Percentiles rank a stretch among this genome's conserved stretches.
Evolutionary conservation across 2,113 vertebrate species (phyloP).

Genomic region (Coptodon bakossiorum): DNA sequence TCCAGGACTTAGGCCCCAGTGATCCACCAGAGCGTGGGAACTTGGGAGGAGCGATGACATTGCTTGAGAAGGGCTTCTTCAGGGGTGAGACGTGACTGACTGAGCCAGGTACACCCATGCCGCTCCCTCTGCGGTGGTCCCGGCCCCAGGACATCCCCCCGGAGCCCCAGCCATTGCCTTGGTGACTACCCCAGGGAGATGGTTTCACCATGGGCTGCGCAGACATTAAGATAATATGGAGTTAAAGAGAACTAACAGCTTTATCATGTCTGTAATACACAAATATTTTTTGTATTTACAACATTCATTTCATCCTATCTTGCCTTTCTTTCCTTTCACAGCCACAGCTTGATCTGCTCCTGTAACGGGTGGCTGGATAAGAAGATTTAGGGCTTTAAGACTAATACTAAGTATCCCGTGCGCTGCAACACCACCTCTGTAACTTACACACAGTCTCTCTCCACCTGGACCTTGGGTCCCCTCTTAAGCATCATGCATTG

Average conservation of each 20-base stretch:
- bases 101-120: constrained; percentile 86
- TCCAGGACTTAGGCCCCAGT: constrained; percentile 91
- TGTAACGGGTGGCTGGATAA: constrained; percentile 56
- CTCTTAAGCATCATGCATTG: constrained; percentile 11
- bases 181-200: constrained; percentile 91
- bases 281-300: background rate
- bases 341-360: constrained; percentile 36
- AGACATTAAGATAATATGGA: background rate
- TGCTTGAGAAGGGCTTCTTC: constrained; percentile 96
- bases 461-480: constrained; percentile 30
- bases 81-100: constrained; percentile 90
- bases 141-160: constrained; percentile 92
- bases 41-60: constrained; percentile 96
- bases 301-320: background rate
- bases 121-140: constrained; percentile 87
- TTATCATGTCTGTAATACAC: background rate
- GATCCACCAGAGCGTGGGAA: constrained; percentile 88
- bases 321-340: background rate
- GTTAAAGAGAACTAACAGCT: background rate
- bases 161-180: constrained; percentile 90
- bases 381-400: constrained; percentile 71
- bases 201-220: constrained; percentile 91
- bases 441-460: constrained; percentile 33
- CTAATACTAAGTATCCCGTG: constrained; percentile 59
- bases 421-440: constrained; percentile 32